Percentiles rank a stretch among this genome's conserved stretches.
Conservation (phyloP, 1,140 invertebrate genomes). For the Venturia canescens region DNA sequence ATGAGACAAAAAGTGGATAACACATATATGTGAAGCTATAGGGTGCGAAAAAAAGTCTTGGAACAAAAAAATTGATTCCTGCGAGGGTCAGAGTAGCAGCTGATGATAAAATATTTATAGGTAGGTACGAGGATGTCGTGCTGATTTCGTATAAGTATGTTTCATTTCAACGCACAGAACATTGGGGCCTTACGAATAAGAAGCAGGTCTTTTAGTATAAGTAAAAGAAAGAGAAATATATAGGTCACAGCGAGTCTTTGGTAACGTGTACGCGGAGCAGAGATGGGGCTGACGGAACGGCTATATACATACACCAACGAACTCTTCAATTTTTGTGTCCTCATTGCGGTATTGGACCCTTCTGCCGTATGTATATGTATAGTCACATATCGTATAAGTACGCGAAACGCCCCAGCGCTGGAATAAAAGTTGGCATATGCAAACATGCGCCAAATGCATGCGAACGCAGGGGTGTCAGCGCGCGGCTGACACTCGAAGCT, state of each 20-base stretch:
- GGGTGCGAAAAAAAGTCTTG: not conserved
- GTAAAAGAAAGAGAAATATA: constrained; percentile 15
- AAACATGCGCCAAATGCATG: constrained; percentile 53
- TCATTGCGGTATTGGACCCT: constrained; percentile 6
- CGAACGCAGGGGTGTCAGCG: too few species aligned
- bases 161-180: not conserved
- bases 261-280: constrained; percentile 7
- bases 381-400: not conserved
- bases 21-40: too few species aligned
- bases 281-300: not conserved
- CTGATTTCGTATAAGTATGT: not conserved
- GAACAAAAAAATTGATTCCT: not conserved
- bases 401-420: not conserved
- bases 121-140: not conserved
- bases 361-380: constrained; percentile 18
- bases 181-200: not conserved
- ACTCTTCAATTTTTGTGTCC: too few species aligned
- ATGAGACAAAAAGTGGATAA: too few species aligned
- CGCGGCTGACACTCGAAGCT: constrained; percentile 60
- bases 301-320: not conserved
- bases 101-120: constrained; percentile 29
- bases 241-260: constrained; percentile 28
- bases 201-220: not conserved
- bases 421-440: constrained; percentile 32
- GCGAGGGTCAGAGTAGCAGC: not conserved